Conservation (phyloP, 2,888 invertebrate species). For the Mimumesa dahlbomi region DNA sequence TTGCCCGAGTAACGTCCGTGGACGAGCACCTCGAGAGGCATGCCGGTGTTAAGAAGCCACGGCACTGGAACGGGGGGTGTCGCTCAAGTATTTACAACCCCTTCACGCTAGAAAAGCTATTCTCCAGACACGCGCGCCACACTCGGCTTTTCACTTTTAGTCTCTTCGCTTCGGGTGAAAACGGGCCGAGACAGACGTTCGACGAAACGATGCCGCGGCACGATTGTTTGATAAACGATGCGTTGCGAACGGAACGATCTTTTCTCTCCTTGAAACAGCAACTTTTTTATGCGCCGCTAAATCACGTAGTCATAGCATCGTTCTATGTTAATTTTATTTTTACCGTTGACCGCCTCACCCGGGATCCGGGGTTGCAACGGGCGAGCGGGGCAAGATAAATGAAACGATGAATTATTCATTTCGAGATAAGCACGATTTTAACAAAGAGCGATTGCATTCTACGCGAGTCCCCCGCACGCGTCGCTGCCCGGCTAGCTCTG, state of each 20-base stretch:
- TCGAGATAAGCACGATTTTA: constrained; percentile 55
- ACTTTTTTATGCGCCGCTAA: constrained; percentile 30
- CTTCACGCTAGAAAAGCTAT: too few species aligned
- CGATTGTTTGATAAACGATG: constrained; percentile 20
- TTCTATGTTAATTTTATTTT: constrained; percentile 55
- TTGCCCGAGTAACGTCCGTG: too few species aligned
- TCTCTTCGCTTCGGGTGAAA: too few species aligned
- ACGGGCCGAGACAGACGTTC: not conserved
- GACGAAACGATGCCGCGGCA: constrained; percentile 5
- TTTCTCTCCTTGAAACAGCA: not conserved
- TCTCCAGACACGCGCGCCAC: not conserved
- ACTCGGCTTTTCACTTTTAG: too few species aligned
- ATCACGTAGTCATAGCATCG: constrained; percentile 30
- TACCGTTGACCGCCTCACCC: constrained; percentile 41
- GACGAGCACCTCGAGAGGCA: too few species aligned
- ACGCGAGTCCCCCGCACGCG: constrained; percentile 19
- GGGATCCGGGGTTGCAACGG: not conserved
- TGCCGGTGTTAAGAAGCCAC: too few species aligned
- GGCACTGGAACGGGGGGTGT: too few species aligned
- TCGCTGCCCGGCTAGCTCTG: constrained; percentile 14
- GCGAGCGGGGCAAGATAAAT: constrained; percentile 43
- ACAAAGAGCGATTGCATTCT: constrained; percentile 48
- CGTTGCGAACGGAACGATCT: not conserved
- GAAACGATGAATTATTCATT: constrained; percentile 58
- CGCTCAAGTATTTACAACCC: too few species aligned